Base-by-base conservation (phyloP, 1,140 invertebrate genomes). In the Musca vetustissima region DNA sequence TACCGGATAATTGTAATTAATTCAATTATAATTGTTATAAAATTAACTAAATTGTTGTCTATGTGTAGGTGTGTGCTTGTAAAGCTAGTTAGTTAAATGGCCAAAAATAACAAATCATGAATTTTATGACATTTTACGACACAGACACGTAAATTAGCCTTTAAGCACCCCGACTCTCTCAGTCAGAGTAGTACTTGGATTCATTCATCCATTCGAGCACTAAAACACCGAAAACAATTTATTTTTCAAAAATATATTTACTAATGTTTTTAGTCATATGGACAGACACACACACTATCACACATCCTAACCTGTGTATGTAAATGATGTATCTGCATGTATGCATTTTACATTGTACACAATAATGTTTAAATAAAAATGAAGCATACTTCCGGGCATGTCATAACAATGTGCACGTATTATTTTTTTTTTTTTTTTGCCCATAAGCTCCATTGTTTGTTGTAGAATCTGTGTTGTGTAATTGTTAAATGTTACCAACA, bases 21-120 rank as follows among this genome's bases (percentile, higher is more conserved):
- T 61, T 61, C 57, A 61, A 61, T 61, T 61, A 61, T 61, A 61
- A 61, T 61, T 61, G 57, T 32, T 19, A 61, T 61, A 19, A 61
- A 61, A 61, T 61, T 61, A 61, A 61, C 57, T 61, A 19, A 19
- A 61, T 61, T 59, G 8, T 25, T 22, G 49, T 52, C 6, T 52
- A 1, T 21, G 21, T 52, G 17, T 13, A 52, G 17, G 6, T 52
- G n/a, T 22, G 7, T 52, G 21, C 49, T 8, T 52, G n/a, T n/a
- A n/a, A 52, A 21, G 7, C 21, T 19, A 21, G 7, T 52, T 43
- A 43, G 9, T 52, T 4, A 21, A 52, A 9, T 52, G 49, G 7
- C 21, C 17, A 52, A 52, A 19, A 21, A 52, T 19, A 52, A 52
- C 49, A 52, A 52, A 52, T 52, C 49, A 52, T 19, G 49, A 52